Evolutionary conservation across 2,113 vertebrate genomes (phyloP).

Genomic region (Gulo gulo): DNA sequence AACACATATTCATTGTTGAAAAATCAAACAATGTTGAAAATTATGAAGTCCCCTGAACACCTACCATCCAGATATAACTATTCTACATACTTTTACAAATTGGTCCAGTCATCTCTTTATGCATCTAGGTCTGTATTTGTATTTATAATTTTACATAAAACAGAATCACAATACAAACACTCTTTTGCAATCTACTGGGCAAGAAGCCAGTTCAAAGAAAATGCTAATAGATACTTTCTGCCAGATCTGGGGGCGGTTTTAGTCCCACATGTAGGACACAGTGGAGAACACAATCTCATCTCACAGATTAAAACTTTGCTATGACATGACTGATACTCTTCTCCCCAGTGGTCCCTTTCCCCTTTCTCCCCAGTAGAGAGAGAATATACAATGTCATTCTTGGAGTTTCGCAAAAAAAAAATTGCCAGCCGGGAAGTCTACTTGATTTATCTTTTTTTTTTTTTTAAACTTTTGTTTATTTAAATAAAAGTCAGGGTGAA

Average conservation of each 20-base stretch:
- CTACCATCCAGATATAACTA: background rate
- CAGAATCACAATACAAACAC: background rate
- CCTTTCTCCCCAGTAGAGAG: background rate
- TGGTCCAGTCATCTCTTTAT: background rate
- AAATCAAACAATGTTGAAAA: conserved; percentile 14
- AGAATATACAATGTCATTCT: background rate
- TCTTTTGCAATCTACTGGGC: background rate
- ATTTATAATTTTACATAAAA: conserved; percentile 19
- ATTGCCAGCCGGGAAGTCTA: background rate
- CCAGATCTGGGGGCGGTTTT: background rate
- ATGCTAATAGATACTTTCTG: background rate
- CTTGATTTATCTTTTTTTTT: background rate
- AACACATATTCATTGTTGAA: conserved; percentile 9
- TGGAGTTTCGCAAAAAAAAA: background rate
- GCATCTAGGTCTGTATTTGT: background rate
- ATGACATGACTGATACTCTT: background rate
- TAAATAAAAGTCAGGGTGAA: background rate
- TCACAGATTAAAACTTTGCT: background rate
- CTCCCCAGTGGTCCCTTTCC: background rate
- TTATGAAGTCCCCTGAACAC: background rate
- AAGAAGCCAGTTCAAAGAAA: conserved; percentile 36
- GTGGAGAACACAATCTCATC: background rate
- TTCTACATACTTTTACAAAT: background rate
- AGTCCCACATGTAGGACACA: background rate
- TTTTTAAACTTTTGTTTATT: background rate